A percentile compares a stretch with the other conserved stretches of the same genome.
phyloP scores from a whole-genome alignment of 2,888 invertebrate species.

The Celastrina argiolus region DNA sequence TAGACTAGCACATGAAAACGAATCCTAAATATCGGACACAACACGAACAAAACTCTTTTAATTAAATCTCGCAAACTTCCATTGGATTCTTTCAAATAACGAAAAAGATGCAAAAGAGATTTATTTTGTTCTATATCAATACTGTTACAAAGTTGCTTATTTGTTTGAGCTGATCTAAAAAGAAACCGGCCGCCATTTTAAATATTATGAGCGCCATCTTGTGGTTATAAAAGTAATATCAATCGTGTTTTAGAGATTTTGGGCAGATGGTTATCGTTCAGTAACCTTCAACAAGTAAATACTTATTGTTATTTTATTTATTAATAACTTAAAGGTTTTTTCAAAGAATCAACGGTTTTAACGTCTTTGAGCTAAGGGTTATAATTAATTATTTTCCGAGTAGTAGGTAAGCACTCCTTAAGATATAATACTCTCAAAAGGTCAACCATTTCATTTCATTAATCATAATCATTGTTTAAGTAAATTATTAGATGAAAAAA shows the following conservation, averaged over 20 bases:
- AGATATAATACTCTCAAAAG: neutral
- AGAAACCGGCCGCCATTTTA: neutral
- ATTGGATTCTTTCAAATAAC: constrained; percentile 29
- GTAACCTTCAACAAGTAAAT: no score
- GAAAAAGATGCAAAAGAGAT: constrained; percentile 30
- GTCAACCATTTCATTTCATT: neutral
- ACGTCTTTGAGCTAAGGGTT: neutral
- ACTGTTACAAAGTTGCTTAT: neutral
- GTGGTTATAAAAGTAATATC: neutral
- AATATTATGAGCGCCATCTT: neutral
- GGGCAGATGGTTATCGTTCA: no score
- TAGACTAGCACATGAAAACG: neutral
- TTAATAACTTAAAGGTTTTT: neutral
- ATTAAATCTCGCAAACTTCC: constrained; percentile 32
- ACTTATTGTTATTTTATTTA: neutral
- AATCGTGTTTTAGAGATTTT: neutral
- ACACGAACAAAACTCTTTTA: constrained; percentile 31
- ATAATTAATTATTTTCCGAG: neutral
- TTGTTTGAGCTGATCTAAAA: neutral
- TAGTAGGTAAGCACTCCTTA: neutral
- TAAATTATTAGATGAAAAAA: no score
- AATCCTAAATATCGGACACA: constrained; percentile 27
- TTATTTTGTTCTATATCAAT: constrained; percentile 32
- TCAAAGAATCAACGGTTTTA: neutral
- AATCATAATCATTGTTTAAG: neutral